These are phyloP conservation scores for Drosophila mercatorum DNA, from an alignment of 2,888 invertebrate genomes.

Conservation along the genomic window DNA sequence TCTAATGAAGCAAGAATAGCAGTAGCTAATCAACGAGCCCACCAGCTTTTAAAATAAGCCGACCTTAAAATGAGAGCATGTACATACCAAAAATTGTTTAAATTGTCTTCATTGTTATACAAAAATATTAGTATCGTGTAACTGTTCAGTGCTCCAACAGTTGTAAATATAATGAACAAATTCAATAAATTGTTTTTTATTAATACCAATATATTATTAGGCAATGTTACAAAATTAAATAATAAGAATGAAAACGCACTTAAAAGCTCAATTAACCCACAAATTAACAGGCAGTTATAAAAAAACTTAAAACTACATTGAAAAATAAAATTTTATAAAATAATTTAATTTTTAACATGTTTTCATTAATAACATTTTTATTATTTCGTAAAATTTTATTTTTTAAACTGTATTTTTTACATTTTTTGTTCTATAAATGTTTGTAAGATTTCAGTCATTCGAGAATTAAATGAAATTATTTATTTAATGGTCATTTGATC, in stretches of 20 bases:
- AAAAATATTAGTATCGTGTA: constrained; percentile 43
- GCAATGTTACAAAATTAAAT: constrained; percentile 2
- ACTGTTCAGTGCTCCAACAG: constrained; percentile 63
- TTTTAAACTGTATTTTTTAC: too few relatives aligned
- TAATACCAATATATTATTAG: not conserved
- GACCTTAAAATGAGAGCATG: constrained; percentile 26
- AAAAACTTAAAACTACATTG: too few relatives aligned
- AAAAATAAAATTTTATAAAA: too few relatives aligned
- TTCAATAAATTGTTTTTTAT: constrained; percentile 5
- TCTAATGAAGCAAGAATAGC: constrained; percentile 98
- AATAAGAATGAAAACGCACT: not conserved
- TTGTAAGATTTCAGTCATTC: too few relatives aligned
- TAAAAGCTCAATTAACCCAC: constrained; percentile 19
- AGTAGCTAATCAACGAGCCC: constrained; percentile 98
- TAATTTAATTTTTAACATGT: too few relatives aligned
- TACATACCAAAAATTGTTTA: constrained; percentile 42
- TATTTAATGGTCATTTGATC: too few relatives aligned
- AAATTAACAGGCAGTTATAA: too few relatives aligned
- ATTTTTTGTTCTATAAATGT: too few relatives aligned
- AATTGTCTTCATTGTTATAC: constrained; percentile 36
- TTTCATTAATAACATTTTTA: too few relatives aligned
- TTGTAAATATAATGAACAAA: constrained; percentile 33
- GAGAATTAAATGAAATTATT: too few relatives aligned
- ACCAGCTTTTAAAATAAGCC: constrained; percentile 95
- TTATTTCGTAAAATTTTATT: too few relatives aligned